phyloP scores from a whole-genome alignment of 1,140 invertebrate genomes.

The Drosophila navojoa region DNA sequence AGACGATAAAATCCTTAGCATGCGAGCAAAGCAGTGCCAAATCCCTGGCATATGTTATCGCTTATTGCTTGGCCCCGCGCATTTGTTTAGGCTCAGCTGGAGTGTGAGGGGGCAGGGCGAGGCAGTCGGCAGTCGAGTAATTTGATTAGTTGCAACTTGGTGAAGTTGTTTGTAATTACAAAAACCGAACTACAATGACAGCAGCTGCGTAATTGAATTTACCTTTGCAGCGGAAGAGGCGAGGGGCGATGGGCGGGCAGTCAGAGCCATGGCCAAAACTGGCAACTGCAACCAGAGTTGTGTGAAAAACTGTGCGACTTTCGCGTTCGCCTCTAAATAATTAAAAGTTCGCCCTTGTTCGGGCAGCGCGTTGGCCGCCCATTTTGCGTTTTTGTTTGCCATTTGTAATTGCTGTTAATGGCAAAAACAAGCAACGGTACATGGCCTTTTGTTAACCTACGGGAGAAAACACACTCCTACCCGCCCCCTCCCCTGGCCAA shows the following conservation, averaged over 20 bases:
- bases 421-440: constrained; percentile 59
- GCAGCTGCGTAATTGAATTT: constrained; percentile 57
- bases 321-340: constrained; percentile 69
- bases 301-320: constrained; percentile 52
- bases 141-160: constrained; percentile 61
- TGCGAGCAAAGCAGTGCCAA: constrained; percentile 19
- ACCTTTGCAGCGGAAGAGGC: constrained; percentile 12
- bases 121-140: constrained; percentile 31
- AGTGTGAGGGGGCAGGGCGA: too few species aligned
- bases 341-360: constrained; percentile 69
- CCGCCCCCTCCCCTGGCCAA: too few species aligned
- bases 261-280: too few species aligned
- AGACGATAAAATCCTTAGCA: constrained; percentile 43
- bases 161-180: constrained; percentile 50
- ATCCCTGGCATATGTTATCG: constrained; percentile 54
- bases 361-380: constrained; percentile 25
- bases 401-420: constrained; percentile 73
- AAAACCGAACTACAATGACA: constrained; percentile 29
- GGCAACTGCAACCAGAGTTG: constrained; percentile 40
- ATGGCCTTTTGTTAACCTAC: constrained; percentile 27
- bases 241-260: too few species aligned
- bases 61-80: not conserved
- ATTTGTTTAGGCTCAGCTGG: constrained; percentile 1
- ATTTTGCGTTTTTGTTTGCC: constrained; percentile 59
- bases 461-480: not conserved